phyloP scores from a whole-genome alignment of 1,140 invertebrate genomes.

The Elymnias hypermnestra region DNA sequence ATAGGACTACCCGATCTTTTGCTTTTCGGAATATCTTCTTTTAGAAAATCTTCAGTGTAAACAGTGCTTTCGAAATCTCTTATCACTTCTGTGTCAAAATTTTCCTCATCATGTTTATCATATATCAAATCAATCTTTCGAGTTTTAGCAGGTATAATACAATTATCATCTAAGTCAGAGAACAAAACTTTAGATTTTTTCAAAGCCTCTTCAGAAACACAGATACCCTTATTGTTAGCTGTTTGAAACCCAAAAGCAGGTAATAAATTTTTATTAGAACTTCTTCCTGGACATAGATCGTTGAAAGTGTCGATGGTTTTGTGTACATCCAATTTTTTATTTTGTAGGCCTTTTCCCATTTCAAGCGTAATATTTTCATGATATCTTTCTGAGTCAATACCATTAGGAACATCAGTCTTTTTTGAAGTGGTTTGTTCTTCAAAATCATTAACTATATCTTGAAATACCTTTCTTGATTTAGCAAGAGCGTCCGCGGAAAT shows the following conservation, averaged over 20 bases:
- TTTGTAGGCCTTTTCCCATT: too few species aligned
- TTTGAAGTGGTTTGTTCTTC: not conserved
- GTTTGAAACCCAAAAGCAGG: slow-evolving; percentile 7
- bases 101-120: too few species aligned
- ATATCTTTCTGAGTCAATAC: too few species aligned
- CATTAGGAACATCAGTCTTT: too few species aligned
- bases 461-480: slow-evolving; percentile 34
- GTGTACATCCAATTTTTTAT: slow-evolving; percentile 1
- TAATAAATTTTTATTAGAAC: not conserved
- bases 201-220: not conserved
- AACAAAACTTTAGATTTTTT: too few species aligned
- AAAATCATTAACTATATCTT: slow-evolving; percentile 1
- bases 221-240: slow-evolving; percentile 1
- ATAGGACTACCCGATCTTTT: slow-evolving; percentile 67
- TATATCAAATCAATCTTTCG: too few species aligned
- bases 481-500: slow-evolving; percentile 36
- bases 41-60: slow-evolving; percentile 50
- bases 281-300: too few species aligned
- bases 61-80: slow-evolving; percentile 54
- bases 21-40: slow-evolving; percentile 24
- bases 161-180: not conserved
- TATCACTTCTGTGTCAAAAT: slow-evolving; percentile 51
- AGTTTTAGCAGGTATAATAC: too few species aligned
- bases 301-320: not conserved
- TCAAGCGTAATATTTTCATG: too few species aligned